These are phyloP conservation scores for Balearica regulorum DNA, from an alignment of 2,797 vertebrate species.

Conservation along the genomic window DNA sequence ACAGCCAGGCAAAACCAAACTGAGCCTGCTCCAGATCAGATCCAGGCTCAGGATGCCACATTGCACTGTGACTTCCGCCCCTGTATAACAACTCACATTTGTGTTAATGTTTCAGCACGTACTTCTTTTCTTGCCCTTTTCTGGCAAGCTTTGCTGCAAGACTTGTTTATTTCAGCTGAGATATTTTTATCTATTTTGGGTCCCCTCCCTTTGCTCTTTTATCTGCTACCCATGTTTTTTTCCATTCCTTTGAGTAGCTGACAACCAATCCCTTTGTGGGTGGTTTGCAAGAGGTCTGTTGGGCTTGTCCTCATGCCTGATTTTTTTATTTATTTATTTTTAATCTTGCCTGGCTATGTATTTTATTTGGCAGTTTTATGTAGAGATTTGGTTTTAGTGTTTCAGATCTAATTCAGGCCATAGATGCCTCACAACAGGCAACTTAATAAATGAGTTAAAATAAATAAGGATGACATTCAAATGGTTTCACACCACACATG, in stretches of 20 bases:
- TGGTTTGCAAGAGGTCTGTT: not conserved
- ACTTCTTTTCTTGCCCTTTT: not conserved
- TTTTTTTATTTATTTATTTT: not conserved
- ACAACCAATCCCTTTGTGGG: slow-evolving; percentile 21
- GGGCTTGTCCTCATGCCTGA: not conserved
- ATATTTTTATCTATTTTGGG: not conserved
- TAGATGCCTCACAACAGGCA: not conserved
- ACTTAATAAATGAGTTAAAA: slow-evolving; percentile 6
- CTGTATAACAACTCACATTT: not conserved
- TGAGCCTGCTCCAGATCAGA: not conserved
- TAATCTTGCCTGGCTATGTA: not conserved
- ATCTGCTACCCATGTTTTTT: not conserved
- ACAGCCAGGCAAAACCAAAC: not conserved
- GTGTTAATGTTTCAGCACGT: not conserved
- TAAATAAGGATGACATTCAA: slow-evolving; percentile 24
- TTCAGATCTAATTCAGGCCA: not conserved
- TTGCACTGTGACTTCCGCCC: not conserved
- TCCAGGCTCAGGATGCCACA: not conserved
- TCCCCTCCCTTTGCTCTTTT: not conserved
- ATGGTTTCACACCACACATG: not conserved
- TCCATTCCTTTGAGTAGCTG: not conserved
- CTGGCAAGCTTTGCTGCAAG: not conserved
- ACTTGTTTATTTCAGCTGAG: not conserved
- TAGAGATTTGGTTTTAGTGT: not conserved
- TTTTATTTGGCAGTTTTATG: slow-evolving; percentile 18